phyloP scores from a whole-genome alignment of 2,797 vertebrate genomes.

The Enteromius trimaculatus region DNA sequence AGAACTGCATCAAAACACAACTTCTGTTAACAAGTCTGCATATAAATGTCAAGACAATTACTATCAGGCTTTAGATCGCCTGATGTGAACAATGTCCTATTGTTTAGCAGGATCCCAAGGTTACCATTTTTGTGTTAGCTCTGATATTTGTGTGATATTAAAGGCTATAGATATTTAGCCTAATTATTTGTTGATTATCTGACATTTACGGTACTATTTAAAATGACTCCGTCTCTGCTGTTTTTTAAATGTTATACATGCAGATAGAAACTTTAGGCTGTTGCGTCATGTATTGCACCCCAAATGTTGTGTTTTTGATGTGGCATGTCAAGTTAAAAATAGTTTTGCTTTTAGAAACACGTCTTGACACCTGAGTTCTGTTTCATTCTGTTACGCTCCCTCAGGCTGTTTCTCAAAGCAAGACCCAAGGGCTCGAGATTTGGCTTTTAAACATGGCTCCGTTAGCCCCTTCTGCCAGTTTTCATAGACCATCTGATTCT shows the following conservation, averaged over 20 bases:
- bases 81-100: constrained; percentile 6
- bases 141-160: not conserved
- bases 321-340: constrained; percentile 25
- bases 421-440: not conserved
- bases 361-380: constrained; percentile 15
- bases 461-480: not conserved
- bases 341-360: constrained; percentile 8
- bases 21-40: not conserved
- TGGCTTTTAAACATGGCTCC: not conserved
- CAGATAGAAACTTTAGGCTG: not conserved
- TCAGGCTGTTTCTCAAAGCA: not conserved
- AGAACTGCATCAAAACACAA: not conserved
- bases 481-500: constrained; percentile 1
- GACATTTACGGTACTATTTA: not conserved
- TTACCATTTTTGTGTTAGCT: not conserved
- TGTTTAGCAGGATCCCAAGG: not conserved
- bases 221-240: not conserved
- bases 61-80: not conserved
- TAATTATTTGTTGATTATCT: constrained; percentile 9
- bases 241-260: constrained; percentile 10
- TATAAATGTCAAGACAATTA: constrained; percentile 33
- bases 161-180: constrained; percentile 7
- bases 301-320: constrained; percentile 28
- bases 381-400: not conserved
- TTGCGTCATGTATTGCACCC: not conserved